Percentiles rank a stretch among this genome's conserved stretches.
phyloP scores from a whole-genome alignment of 2,888 invertebrate genomes.

The Flexamia atlantica region DNA sequence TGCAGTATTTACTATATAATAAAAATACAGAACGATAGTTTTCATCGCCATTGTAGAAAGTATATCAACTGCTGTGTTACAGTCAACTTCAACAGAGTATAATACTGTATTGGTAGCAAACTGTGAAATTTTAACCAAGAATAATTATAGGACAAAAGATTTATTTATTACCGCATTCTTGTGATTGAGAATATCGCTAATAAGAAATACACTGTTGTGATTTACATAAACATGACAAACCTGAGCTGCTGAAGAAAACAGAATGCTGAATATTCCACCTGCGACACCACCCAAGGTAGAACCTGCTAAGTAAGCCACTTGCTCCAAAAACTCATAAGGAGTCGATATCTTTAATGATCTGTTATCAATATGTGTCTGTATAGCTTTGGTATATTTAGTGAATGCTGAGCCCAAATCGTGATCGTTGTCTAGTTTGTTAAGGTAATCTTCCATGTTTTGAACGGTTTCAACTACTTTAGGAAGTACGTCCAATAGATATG shows the following conservation, averaged over 20 bases:
- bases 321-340: conserved; percentile 56
- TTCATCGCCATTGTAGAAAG: too few relatives aligned
- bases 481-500: conserved; percentile 28
- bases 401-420: conserved; percentile 47
- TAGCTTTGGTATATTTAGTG: conserved; percentile 12
- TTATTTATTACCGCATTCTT: too few relatives aligned
- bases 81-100: too few relatives aligned
- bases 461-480: not conserved
- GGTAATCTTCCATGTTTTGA: conserved; percentile 40
- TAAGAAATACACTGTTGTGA: too few relatives aligned
- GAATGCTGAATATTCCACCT: conserved; percentile 45
- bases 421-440: conserved; percentile 52
- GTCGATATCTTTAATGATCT: conserved; percentile 33
- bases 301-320: conserved; percentile 52
- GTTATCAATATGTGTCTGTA: not conserved
- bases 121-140: too few relatives aligned
- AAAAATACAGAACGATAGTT: too few relatives aligned
- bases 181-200: too few relatives aligned
- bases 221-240: conserved; percentile 26
- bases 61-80: too few relatives aligned
- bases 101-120: too few relatives aligned
- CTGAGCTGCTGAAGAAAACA: conserved; percentile 61
- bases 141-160: too few relatives aligned
- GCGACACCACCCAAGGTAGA: conserved; percentile 42
- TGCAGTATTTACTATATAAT: too few relatives aligned